A percentile compares a stretch with the other conserved stretches of the same genome.
Conservation (phyloP, 2,888 invertebrate species). For the Phragmatobia fuliginosa region DNA sequence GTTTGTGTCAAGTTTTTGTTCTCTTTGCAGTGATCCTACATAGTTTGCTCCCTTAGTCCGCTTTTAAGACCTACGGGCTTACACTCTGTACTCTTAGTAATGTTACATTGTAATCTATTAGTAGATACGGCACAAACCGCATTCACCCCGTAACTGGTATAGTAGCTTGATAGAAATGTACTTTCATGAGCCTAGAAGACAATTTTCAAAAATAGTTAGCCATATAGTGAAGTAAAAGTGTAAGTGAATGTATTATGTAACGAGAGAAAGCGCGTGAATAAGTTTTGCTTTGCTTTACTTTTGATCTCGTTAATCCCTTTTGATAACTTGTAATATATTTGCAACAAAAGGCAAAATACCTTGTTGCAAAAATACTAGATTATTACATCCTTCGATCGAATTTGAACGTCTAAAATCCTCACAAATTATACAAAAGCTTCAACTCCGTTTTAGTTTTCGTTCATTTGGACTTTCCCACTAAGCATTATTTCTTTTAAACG, state of each 20-base stretch:
- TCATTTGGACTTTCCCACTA: not conserved
- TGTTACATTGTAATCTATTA: not conserved
- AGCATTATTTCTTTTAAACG: not conserved
- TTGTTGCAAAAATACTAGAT: no score
- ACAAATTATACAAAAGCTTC: no score
- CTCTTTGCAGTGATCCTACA: no score
- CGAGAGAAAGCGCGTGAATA: constrained; percentile 11
- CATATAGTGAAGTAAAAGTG: not conserved
- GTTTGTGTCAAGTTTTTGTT: no score
- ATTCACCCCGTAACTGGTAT: not conserved
- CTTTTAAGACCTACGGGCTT: no score
- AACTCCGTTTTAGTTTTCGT: not conserved
- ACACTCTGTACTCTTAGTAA: not conserved
- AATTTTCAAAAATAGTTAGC: constrained; percentile 8
- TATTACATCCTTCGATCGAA: not conserved
- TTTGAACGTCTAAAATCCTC: not conserved
- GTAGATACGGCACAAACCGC: not conserved
- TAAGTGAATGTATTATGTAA: constrained; percentile 9
- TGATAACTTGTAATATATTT: not conserved
- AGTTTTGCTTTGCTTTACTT: not conserved
- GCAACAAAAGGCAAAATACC: not conserved
- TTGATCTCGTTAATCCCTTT: constrained; percentile 8
- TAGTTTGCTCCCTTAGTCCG: no score
- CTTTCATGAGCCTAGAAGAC: not conserved
- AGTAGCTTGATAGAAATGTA: not conserved